Conservation (phyloP, 2,888 invertebrate species). For the Lepidocyrtoides sp. region DNA sequence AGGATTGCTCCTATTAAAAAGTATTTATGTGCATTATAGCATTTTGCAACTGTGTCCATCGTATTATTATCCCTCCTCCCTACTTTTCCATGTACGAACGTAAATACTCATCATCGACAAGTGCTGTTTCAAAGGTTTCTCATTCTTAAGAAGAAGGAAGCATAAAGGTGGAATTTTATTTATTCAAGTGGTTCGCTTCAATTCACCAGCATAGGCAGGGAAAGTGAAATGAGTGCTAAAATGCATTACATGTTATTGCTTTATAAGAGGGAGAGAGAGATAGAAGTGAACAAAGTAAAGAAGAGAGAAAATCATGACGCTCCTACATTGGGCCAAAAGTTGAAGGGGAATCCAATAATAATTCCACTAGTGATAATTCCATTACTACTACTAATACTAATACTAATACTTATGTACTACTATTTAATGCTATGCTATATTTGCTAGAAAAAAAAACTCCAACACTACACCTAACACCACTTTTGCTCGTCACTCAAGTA, state of each 20-base stretch:
- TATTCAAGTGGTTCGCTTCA: constrained; percentile 41
- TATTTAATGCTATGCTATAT: too few relatives aligned
- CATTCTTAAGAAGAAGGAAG: constrained; percentile 30
- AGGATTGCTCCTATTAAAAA: background rate
- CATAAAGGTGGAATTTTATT: constrained; percentile 38
- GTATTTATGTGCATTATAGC: background rate
- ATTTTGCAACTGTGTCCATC: background rate
- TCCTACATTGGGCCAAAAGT: background rate
- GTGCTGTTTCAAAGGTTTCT: background rate
- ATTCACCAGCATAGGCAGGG: background rate
- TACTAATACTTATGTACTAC: too few relatives aligned
- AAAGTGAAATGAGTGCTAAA: constrained; percentile 45
- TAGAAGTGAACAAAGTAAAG: constrained; percentile 2
- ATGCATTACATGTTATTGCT: constrained; percentile 72
- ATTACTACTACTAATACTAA: constrained; percentile 23
- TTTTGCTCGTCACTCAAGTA: constrained; percentile 52
- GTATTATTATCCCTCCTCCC: background rate
- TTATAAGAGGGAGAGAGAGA: background rate
- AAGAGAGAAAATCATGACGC: constrained; percentile 52
- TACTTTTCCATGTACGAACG: background rate
- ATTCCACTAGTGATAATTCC: constrained; percentile 54
- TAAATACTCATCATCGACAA: constrained; percentile 30
- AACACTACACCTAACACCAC: constrained; percentile 33
- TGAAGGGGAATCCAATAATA: constrained; percentile 57
- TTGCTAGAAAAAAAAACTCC: too few relatives aligned